Evolutionary conservation across 2,888 invertebrate genomes (phyloP).

Genomic region (Oligia fasciuncula): DNA sequence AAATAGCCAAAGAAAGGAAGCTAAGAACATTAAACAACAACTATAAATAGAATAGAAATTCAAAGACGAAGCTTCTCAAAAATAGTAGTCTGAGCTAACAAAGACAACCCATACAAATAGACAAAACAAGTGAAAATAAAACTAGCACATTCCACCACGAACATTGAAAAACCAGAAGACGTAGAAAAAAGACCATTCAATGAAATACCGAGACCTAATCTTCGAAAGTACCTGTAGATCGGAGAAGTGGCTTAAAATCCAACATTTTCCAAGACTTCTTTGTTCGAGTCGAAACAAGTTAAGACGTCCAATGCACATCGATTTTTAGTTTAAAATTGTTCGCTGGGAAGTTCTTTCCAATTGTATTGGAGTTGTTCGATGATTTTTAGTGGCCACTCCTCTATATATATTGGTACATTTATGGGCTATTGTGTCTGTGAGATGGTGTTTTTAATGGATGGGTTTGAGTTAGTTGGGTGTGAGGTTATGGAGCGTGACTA

Average conservation of each 20-base stretch:
- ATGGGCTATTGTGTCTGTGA: conserved; percentile 51
- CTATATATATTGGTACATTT: conserved; percentile 61
- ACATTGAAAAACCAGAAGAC: conserved; percentile 46
- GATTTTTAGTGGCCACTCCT: conserved; percentile 66
- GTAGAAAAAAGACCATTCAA: conserved; percentile 37
- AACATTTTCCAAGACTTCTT: conserved; percentile 67
- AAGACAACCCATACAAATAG: conserved; percentile 12
- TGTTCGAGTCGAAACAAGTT: conserved; percentile 73
- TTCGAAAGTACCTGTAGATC: conserved; percentile 62
- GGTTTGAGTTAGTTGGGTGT: conserved; percentile 15
- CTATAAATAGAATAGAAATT: not conserved
- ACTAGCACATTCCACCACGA: not conserved
- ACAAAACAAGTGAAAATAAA: conserved; percentile 13
- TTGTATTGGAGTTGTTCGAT: conserved; percentile 66
- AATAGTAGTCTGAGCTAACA: not conserved
- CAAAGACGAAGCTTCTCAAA: not conserved
- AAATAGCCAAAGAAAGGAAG: conserved; percentile 1
- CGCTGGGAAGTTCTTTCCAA: conserved; percentile 61
- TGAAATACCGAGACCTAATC: conserved; percentile 58
- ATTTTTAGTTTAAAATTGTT: conserved; percentile 76
- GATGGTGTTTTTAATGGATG: conserved; percentile 32
- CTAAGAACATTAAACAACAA: conserved; percentile 14
- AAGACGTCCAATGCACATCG: conserved; percentile 69
- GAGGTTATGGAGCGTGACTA: conserved; percentile 1
- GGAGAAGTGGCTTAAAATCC: conserved; percentile 59